Evolutionary conservation across 2,888 invertebrate genomes (phyloP).

Genomic region (Ferrisia virgata): DNA sequence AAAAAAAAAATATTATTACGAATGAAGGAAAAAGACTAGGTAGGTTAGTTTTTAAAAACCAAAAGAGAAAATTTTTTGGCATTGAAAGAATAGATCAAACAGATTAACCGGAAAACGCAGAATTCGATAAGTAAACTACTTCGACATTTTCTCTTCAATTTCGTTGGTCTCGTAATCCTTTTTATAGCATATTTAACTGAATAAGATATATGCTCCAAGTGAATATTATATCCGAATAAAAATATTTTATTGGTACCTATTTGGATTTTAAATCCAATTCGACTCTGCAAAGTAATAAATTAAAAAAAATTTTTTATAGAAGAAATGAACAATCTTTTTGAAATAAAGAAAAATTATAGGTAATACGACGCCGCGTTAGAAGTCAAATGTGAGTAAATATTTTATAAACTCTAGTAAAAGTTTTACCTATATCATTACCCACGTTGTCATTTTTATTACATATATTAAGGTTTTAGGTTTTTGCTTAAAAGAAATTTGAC

Average conservation of each 20-base stretch:
- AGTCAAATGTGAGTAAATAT: neutral
- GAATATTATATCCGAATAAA: neutral
- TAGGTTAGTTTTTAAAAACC: neutral
- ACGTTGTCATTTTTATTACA: neutral
- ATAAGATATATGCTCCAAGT: neutral
- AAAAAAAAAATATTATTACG: neutral
- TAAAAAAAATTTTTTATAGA: neutral
- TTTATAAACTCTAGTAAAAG: neutral
- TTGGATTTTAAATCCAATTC: no score
- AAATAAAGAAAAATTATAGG: neutral
- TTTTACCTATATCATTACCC: neutral
- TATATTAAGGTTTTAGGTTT: neutral
- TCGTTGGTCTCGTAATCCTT: neutral
- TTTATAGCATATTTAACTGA: neutral
- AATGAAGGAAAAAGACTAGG: neutral
- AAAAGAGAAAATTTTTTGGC: neutral
- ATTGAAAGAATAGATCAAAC: conserved; percentile 12
- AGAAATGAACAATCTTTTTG: neutral
- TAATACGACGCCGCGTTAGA: no score
- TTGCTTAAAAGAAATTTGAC: neutral
- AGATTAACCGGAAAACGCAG: neutral
- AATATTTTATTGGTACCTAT: neutral
- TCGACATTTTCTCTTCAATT: neutral
- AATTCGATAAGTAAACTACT: neutral
- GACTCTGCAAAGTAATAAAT: no score